phyloP scores from a whole-genome alignment of 2,113 vertebrate species.

The Regulus satrapa region DNA sequence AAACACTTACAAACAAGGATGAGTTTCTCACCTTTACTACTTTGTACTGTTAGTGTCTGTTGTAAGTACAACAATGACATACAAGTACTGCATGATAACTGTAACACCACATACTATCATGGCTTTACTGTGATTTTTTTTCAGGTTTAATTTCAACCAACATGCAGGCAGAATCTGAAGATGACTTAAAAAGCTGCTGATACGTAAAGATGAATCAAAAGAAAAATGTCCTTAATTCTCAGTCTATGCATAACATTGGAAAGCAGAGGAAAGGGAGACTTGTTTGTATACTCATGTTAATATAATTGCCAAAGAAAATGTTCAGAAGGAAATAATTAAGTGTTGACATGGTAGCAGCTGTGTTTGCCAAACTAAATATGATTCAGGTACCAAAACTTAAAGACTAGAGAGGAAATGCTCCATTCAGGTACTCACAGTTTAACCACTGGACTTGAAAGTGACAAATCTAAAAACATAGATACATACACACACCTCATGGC shows the following conservation, averaged over 20 bases:
- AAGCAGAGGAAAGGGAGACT: background rate
- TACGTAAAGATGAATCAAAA: background rate
- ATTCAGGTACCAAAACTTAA: background rate
- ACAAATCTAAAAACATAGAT: background rate
- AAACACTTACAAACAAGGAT: background rate
- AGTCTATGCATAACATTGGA: background rate
- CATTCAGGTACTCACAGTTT: background rate
- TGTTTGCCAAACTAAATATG: background rate
- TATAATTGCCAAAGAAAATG: background rate
- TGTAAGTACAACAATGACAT: background rate
- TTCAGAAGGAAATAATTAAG: background rate
- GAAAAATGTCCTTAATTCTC: background rate
- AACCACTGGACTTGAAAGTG: background rate
- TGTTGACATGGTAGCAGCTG: background rate
- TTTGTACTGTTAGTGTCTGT: background rate
- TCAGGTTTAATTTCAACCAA: background rate
- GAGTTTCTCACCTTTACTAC: background rate
- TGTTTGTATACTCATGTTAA: background rate
- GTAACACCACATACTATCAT: background rate
- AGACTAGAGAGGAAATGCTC: background rate
- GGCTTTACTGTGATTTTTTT: background rate
- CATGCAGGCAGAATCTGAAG: background rate
- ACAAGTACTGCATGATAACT: background rate
- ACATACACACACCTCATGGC: background rate
- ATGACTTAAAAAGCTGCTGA: background rate